Base-by-base conservation (phyloP, 2,797 vertebrate genomes). In the Pseudocheirus occidentalis region DNA sequence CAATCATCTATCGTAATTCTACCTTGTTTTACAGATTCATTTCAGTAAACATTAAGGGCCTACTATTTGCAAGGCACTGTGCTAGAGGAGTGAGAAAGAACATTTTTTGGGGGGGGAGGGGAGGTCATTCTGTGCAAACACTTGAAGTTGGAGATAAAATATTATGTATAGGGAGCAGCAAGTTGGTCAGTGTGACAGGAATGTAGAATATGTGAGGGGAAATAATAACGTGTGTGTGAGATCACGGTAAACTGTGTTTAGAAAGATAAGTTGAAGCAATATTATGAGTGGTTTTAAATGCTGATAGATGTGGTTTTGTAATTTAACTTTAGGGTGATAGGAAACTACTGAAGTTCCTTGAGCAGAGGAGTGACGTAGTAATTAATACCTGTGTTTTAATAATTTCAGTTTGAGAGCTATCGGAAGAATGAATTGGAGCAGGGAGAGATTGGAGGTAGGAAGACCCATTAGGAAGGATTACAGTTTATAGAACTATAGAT, bases 1-100 rank as follows among this genome's bases (percentile, higher is more conserved):
- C n/a, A 40, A 24, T 73, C 16, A 73, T 21, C n/a, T 40, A 73
- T 5, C 40, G 18, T 40, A 40, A 73, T 73, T 40, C n/a, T 73
- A 40, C n/a, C 66, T 73, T 73, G n/a, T 40, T 73, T 73, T 40
- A 73, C 5, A 62, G 59, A 40, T 73, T 40, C n/a, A 40, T 73
- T 73, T 73, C 5, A 40, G 21, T 6, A 40, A 21, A 73, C 24
- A 50, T 27, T 73, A 73, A 66, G 0, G 96, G 52, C 54, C 46
- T 95, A 95, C 92, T 90, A 12, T 73, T 10, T 90, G 29, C 81
- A 89, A 93, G 91, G 81, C 62, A 40, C 40, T 91, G 56, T 52
- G 4, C 29, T 94, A 95, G 92, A 10, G 18, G n/a, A 81, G n/a
- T 0, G 81, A 52, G 31, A 3, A 93, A 91, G n/a, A 95, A 5